These are phyloP conservation scores for Nibea albiflora DNA, from an alignment of 2,113 vertebrate genomes.

Conservation along the genomic window DNA sequence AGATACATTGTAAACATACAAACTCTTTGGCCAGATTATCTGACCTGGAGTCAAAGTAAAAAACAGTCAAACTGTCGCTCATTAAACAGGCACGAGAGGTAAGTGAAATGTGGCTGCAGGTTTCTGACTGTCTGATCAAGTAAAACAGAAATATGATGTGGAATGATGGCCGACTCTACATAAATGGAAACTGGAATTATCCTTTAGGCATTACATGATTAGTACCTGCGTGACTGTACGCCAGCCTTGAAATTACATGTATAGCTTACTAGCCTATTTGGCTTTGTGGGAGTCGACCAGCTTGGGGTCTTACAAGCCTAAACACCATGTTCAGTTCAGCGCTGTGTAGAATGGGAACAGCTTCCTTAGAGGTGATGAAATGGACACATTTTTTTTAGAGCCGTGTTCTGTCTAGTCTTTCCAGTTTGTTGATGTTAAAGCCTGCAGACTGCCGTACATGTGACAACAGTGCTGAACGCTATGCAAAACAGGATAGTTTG, in stretches of 20 bases:
- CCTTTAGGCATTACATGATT: background rate
- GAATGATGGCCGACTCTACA: background rate
- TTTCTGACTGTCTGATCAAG: background rate
- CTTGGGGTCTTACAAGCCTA: background rate
- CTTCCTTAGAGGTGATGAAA: background rate
- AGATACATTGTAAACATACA: background rate
- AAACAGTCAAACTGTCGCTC: background rate
- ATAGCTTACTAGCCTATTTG: background rate
- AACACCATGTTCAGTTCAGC: background rate
- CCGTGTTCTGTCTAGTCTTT: background rate
- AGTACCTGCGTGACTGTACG: background rate
- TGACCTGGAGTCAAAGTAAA: background rate
- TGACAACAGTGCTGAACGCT: background rate
- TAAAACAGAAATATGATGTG: background rate
- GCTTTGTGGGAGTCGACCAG: background rate
- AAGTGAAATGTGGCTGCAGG: background rate
- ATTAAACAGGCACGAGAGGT: background rate
- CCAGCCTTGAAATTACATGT: background rate
- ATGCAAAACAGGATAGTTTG: slow-evolving; percentile 10
- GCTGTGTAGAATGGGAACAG: background rate
- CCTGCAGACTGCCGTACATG: background rate
- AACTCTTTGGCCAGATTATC: background rate
- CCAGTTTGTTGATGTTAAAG: background rate
- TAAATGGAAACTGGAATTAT: background rate
- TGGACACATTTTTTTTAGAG: background rate